Evolutionary conservation across 2,797 vertebrate species (phyloP).

Genomic region (Acridotheres tristis): DNA sequence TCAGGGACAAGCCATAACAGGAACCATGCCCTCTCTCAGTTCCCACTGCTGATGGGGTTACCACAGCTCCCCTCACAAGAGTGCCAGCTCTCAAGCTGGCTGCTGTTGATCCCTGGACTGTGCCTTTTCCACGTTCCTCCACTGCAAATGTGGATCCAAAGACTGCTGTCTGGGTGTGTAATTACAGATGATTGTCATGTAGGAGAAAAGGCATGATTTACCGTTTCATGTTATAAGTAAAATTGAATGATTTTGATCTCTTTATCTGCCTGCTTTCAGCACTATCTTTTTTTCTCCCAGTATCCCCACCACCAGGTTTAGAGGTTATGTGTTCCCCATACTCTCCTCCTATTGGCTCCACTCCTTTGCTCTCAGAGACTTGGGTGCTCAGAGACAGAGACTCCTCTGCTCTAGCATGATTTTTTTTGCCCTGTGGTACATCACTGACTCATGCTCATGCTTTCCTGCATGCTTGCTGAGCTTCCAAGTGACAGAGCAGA

Average conservation of each 20-base stretch:
- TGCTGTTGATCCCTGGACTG: not conserved
- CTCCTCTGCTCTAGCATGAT: not conserved
- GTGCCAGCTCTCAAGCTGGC: not conserved
- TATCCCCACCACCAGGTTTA: not conserved
- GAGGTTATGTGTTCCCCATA: not conserved
- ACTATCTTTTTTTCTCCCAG: not conserved
- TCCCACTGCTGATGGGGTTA: not conserved
- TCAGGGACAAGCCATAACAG: not conserved
- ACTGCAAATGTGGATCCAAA: not conserved
- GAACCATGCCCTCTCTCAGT: not conserved
- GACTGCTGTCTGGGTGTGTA: not conserved
- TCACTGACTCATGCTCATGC: not conserved
- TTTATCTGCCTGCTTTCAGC: not conserved
- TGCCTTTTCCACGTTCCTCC: not conserved
- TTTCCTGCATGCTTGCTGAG: not conserved
- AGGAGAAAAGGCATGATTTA: not conserved
- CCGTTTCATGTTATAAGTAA: not conserved
- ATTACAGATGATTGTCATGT: not conserved
- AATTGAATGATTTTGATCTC: not conserved
- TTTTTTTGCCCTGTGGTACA: not conserved
- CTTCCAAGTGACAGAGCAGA: not conserved
- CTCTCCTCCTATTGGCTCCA: not conserved
- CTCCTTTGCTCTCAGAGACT: not conserved
- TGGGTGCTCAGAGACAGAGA: not conserved
- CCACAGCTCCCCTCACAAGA: not conserved